These are phyloP conservation scores for Pseudachorutes palmiensis DNA, from an alignment of 1,140 invertebrate genomes.

Conservation along the genomic window DNA sequence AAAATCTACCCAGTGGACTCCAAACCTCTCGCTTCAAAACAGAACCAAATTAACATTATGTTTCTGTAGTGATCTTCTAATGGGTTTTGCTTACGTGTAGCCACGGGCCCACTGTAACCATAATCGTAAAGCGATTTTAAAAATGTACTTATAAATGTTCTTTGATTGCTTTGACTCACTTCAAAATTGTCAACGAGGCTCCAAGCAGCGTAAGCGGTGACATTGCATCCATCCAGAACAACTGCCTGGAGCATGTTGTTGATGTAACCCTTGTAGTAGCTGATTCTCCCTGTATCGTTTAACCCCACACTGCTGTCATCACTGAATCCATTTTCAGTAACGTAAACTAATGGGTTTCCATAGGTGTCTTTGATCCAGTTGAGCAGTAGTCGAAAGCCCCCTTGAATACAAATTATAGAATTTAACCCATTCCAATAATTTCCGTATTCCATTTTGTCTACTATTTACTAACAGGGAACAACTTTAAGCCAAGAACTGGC, in stretches of 20 bases:
- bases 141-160: neutral
- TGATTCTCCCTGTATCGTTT: conserved; percentile 23
- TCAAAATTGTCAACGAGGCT: conserved; percentile 26
- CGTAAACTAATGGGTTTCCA: conserved; percentile 34
- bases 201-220: conserved; percentile 31
- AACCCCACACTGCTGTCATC: conserved; percentile 24
- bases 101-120: conserved; percentile 64
- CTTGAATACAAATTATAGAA: neutral
- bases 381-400: conserved; percentile 31
- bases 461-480: conserved; percentile 51
- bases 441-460: neutral
- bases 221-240: conserved; percentile 30
- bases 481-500: conserved; percentile 30
- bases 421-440: neutral
- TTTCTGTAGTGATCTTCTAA: no score
- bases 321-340: conserved; percentile 39
- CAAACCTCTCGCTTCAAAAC: conserved; percentile 40
- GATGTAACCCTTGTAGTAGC: conserved; percentile 26
- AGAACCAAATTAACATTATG: no score
- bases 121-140: conserved; percentile 48
- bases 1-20: conserved; percentile 44
- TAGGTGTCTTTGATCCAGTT: conserved; percentile 38
- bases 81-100: conserved; percentile 25
- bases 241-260: conserved; percentile 34
- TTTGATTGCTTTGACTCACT: conserved; percentile 14